These are phyloP conservation scores for Tiliacea citrago DNA, from an alignment of 2,888 invertebrate species.

Conservation along the genomic window DNA sequence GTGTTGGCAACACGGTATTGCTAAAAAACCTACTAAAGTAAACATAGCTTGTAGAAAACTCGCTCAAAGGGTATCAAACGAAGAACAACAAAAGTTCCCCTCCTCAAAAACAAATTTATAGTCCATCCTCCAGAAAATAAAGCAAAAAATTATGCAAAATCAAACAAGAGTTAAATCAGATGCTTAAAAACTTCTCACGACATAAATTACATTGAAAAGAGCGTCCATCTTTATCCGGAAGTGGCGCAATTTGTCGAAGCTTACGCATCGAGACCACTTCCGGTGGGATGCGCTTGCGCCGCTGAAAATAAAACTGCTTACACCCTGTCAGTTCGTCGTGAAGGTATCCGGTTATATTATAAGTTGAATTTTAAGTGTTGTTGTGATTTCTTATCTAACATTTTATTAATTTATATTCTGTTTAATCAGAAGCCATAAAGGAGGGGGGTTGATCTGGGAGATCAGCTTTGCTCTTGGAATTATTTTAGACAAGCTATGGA, in stretches of 20 bases:
- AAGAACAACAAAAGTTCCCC: conserved; percentile 45
- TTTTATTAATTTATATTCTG: neutral
- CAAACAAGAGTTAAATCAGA: conserved; percentile 58
- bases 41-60: conserved; percentile 13
- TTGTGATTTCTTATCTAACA: conserved; percentile 35
- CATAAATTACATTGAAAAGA: conserved; percentile 63
- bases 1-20: too few relatives aligned
- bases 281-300: conserved; percentile 70
- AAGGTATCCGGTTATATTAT: conserved; percentile 66
- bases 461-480: neutral
- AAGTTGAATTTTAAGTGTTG: conserved; percentile 36
- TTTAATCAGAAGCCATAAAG: neutral
- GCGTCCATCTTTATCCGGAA: conserved; percentile 79
- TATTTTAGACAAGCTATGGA: neutral
- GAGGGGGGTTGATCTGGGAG: neutral
- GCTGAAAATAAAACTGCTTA: conserved; percentile 72
- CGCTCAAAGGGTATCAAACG: conserved; percentile 1
- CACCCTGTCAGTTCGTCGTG: conserved; percentile 62
- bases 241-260: conserved; percentile 82
- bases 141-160: conserved; percentile 53
- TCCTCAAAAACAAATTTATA: conserved; percentile 44
- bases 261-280: conserved; percentile 84
- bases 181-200: conserved; percentile 65
- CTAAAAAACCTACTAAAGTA: neutral
- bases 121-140: conserved; percentile 28